Evolutionary conservation across 2,888 invertebrate species (phyloP), one percentile per base, ranked within the genome.

Genomic region (Heliothis peltigera): DNA sequence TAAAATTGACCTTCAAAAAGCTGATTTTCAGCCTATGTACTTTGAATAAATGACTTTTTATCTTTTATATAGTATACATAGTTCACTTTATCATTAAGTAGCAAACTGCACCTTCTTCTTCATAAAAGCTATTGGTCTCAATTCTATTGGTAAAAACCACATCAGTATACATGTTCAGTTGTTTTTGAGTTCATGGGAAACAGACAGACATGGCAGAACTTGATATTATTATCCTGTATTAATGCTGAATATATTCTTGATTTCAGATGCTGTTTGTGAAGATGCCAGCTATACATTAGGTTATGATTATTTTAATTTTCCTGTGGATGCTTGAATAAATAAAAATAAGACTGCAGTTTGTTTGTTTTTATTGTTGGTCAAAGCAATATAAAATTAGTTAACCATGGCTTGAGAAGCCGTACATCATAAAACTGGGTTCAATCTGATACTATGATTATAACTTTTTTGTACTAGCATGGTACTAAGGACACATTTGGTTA

Each of bases 241-340:
- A 58, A 18, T 0, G 17, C 22, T 25, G 28, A 7, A 19, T 21
- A 47, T 61, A 0, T 46, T 70, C 4, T 64, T 12, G 22, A 48
- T 93, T 93, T 79, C 93, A 94, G 94, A 89, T 93, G 89, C 86
- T 94, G 83, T 86, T 85, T 52, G 92, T 94, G 64, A 94, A 92
- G 81, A 94, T 94, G 94, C 94, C 94, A 48, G 91, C 91, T 15
- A 90, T 93, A 48, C 87, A 90, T 71, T 94, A 85, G 66, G 56
- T 65, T 56, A 32, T 19, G 44, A 49, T 61, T 17, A 10, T 64
- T 17, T 52, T n/a, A 53, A 25, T 56, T 53, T 21, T 12, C 22
- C 25, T 56, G 12, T 51, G 4, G 18, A 64, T 46, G 42, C 28
- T 53, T 57, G 32, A 51, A 67, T 48, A 75, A 80, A 65, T 69